A percentile compares a stretch with the other conserved stretches of the same genome.
Evolutionary conservation across 2,888 invertebrate species (phyloP).

Genomic region (Epinotia demarniana): DNA sequence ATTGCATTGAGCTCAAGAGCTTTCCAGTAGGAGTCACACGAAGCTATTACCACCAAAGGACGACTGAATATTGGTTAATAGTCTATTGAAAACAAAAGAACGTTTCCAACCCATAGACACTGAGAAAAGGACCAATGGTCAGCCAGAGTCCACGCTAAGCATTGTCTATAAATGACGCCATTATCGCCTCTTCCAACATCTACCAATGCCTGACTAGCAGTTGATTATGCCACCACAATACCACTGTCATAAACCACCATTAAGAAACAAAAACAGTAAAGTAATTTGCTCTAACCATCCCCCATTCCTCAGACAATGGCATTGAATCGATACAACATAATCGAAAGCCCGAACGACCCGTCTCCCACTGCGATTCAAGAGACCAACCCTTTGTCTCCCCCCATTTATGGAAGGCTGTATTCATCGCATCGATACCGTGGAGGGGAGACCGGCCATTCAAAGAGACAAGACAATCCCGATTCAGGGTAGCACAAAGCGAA

Average conservation of each 20-base stretch:
- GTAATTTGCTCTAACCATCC: constrained; percentile 83
- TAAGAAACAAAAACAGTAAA: constrained; percentile 73
- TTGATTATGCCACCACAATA: constrained; percentile 41
- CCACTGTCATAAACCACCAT: constrained; percentile 56
- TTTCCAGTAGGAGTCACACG: constrained; percentile 4
- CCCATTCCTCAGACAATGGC: constrained; percentile 78
- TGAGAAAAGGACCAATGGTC: constrained; percentile 28
- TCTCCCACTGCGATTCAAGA: constrained; percentile 82
- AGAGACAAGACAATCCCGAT: constrained; percentile 84
- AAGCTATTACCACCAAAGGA: neutral
- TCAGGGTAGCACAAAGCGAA: constrained; percentile 83
- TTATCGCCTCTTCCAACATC: constrained; percentile 27
- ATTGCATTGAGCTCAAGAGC: constrained; percentile 29
- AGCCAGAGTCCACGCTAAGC: constrained; percentile 9
- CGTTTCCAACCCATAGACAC: constrained; percentile 12
- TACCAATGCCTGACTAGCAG: constrained; percentile 27
- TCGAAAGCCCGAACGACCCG: constrained; percentile 81
- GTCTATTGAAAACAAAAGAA: constrained; percentile 5
- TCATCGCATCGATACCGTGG: constrained; percentile 76
- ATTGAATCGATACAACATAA: constrained; percentile 83
- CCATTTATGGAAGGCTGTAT: constrained; percentile 81
- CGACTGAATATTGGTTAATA: neutral
- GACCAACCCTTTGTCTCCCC: constrained; percentile 83
- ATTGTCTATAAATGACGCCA: constrained; percentile 26
- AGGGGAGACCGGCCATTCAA: constrained; percentile 82